Conservation (phyloP, 2,888 invertebrate species). For the Calliphora vomitoria region DNA sequence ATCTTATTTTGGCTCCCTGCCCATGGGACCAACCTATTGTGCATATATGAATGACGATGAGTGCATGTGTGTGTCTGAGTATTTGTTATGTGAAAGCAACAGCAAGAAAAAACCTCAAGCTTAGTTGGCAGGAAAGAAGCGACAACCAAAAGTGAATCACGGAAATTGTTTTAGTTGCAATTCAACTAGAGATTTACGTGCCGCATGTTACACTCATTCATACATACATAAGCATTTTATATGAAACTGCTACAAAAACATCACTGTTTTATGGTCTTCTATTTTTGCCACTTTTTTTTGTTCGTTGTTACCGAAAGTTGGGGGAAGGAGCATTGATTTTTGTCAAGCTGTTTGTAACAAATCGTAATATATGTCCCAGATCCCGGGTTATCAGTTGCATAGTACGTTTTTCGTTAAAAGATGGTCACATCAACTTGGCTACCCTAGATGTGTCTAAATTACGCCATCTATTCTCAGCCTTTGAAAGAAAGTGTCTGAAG, state of each 20-base stretch:
- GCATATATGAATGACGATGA: not conserved
- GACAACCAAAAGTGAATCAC: conserved; percentile 73
- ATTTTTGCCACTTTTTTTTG: conserved; percentile 2
- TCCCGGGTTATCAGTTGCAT: too few species aligned
- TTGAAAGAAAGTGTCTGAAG: too few species aligned
- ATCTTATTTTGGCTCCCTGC: too few species aligned
- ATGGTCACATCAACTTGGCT: too few species aligned
- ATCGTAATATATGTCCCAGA: too few species aligned
- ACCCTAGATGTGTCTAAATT: too few species aligned
- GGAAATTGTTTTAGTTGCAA: conserved; percentile 76
- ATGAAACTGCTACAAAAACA: conserved; percentile 37
- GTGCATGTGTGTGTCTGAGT: not conserved
- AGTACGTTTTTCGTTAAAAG: too few species aligned
- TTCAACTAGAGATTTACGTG: conserved; percentile 74
- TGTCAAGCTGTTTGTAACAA: not conserved
- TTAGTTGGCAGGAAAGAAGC: conserved; percentile 70
- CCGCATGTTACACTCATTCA: conserved; percentile 67
- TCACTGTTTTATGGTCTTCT: conserved; percentile 15
- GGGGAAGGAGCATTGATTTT: not conserved
- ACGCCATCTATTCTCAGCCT: too few species aligned
- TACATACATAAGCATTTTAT: conserved; percentile 13
- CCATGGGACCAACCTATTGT: not conserved
- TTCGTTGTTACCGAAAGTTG: not conserved
- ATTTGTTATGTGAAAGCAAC: conserved; percentile 11
- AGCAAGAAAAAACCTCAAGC: conserved; percentile 52